Percentiles rank a stretch among this genome's conserved stretches.
Evolutionary conservation across 2,888 invertebrate genomes (phyloP).

Genomic region (Halictus ligatus): DNA sequence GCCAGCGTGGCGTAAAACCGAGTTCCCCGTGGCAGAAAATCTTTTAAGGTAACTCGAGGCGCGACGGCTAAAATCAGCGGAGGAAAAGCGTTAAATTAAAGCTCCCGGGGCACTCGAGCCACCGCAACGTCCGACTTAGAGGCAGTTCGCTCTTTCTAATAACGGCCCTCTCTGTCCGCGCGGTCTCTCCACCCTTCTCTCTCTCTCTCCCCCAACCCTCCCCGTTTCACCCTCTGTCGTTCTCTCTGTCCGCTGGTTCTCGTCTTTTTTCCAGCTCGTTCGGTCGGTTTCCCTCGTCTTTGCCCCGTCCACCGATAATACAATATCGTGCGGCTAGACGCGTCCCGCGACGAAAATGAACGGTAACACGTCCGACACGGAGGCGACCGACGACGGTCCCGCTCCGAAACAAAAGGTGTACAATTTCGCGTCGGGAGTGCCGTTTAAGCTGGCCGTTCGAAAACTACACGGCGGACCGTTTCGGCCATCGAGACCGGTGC

Average conservation of each 20-base stretch:
- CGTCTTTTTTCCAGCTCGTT: neutral
- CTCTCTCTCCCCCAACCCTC: neutral
- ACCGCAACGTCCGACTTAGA: slow-evolving; percentile 56
- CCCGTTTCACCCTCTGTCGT: neutral
- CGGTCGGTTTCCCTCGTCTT: slow-evolving; percentile 1
- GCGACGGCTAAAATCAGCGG: slow-evolving; percentile 63
- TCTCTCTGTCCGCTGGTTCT: neutral
- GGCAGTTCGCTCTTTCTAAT: slow-evolving; percentile 58
- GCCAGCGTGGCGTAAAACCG: slow-evolving; percentile 60
- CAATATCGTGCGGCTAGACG: slow-evolving; percentile 6
- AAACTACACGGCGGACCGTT: neutral
- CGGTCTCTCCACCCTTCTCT: neutral
- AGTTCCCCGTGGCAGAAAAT: slow-evolving; percentile 64
- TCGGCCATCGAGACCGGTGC: neutral
- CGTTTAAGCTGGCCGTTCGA: slow-evolving; percentile 6
- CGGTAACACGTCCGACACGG: neutral
- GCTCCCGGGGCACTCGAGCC: slow-evolving; percentile 48
- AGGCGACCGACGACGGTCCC: neutral
- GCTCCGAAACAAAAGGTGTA: neutral
- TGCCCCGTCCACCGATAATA: slow-evolving; percentile 21
- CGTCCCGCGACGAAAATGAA: slow-evolving; percentile 10
- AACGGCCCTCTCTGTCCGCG: slow-evolving; percentile 22
- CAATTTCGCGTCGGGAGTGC: neutral
- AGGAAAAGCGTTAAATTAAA: slow-evolving; percentile 68
- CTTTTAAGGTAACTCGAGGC: slow-evolving; percentile 68